Evolutionary conservation across 2,888 invertebrate genomes (phyloP).

Genomic region (Loripinus fragilis): DNA sequence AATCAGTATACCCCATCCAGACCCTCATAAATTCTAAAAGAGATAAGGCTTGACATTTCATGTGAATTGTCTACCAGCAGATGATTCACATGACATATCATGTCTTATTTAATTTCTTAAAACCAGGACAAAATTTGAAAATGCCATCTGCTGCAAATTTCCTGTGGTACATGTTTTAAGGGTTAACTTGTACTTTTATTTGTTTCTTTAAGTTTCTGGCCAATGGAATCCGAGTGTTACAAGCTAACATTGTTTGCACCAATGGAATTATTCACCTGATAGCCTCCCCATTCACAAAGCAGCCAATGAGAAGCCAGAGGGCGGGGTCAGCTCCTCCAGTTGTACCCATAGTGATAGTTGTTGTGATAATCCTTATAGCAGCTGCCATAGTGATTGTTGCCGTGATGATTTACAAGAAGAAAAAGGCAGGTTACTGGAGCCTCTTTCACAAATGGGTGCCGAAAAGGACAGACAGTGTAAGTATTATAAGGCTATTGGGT

Average conservation of each 20-base stretch:
- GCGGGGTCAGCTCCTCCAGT: slow-evolving; percentile 51
- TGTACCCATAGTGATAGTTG: slow-evolving; percentile 43
- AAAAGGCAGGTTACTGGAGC: slow-evolving; percentile 58
- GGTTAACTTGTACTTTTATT: background rate
- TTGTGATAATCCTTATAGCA: slow-evolving; percentile 44
- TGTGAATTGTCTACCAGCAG: too few relatives aligned
- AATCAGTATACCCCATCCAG: too few relatives aligned
- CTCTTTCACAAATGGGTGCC: slow-evolving; percentile 49
- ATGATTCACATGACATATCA: too few relatives aligned
- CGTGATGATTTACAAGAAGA: slow-evolving; percentile 53
- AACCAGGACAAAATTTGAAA: too few relatives aligned
- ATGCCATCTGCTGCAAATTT: too few relatives aligned
- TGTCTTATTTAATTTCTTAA: too few relatives aligned
- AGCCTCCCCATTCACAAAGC: slow-evolving; percentile 40
- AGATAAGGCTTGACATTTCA: too few relatives aligned
- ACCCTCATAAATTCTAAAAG: too few relatives aligned
- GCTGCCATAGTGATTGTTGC: slow-evolving; percentile 42
- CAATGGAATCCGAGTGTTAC: slow-evolving; percentile 58
- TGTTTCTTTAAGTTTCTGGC: slow-evolving; percentile 60
- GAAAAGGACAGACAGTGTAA: slow-evolving; percentile 16
- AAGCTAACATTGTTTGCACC: slow-evolving; percentile 66
- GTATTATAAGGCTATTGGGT: too few relatives aligned
- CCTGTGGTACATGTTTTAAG: too few relatives aligned
- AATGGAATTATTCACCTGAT: slow-evolving; percentile 74
- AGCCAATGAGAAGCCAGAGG: slow-evolving; percentile 23